A percentile compares a stretch with the other conserved stretches of the same genome.
Conservation (phyloP, 2,888 invertebrate genomes). For the Adelphocoris suturalis region DNA sequence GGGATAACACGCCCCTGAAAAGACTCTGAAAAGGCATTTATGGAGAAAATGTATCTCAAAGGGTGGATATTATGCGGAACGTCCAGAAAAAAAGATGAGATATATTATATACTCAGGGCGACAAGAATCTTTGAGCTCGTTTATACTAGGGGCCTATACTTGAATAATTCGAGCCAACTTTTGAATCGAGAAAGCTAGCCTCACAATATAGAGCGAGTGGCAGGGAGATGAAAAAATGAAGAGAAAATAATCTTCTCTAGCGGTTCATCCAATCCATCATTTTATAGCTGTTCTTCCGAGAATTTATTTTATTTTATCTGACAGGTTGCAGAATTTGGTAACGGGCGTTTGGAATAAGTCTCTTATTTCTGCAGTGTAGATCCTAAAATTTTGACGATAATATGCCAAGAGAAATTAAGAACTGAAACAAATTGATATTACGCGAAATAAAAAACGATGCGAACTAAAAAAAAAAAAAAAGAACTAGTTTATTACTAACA, state of each 20-base stretch:
- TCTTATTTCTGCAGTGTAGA: too few relatives aligned
- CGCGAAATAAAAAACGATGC: too few relatives aligned
- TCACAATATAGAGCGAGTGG: background rate
- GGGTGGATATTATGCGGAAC: constrained; percentile 34
- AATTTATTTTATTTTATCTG: background rate
- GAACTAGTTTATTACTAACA: too few relatives aligned
- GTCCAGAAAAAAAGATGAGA: background rate
- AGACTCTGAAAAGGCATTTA: constrained; percentile 56
- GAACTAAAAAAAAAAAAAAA: too few relatives aligned
- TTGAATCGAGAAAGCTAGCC: background rate
- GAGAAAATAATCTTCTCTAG: background rate
- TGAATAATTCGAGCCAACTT: background rate
- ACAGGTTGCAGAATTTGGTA: background rate
- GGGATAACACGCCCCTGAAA: constrained; percentile 57
- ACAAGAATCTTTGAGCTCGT: constrained; percentile 1
- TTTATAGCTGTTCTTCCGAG: background rate
- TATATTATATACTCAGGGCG: background rate
- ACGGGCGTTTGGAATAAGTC: too few relatives aligned
- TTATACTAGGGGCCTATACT: background rate
- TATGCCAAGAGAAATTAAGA: too few relatives aligned
- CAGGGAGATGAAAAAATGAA: background rate
- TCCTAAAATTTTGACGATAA: too few relatives aligned
- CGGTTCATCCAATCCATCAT: background rate
- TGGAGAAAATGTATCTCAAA: constrained; percentile 51
- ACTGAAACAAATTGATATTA: too few relatives aligned